Evolutionary conservation across 2,888 invertebrate species (phyloP), one percentile per base, ranked within the genome.

Genomic region (Spodoptera exigua): DNA sequence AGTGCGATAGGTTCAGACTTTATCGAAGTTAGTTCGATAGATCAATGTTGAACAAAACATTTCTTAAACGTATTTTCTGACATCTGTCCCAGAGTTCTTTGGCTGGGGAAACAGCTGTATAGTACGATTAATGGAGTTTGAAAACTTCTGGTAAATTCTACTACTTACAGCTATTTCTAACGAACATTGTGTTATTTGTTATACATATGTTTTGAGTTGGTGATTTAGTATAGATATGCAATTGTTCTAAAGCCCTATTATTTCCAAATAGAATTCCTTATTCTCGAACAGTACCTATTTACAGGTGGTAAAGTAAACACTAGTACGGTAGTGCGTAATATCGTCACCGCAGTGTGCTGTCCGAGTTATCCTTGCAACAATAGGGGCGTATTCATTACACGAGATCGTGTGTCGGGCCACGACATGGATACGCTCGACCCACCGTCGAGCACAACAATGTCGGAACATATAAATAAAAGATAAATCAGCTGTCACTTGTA

Each of bases 361-460:
- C 65, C 48, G 66, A 68, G 51, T 57, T 82, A 83, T 84, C 84
- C 84, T 87, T 86, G 86, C 74, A 76, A 79, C 71, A 73, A 79
- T 86, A 87, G 86, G 84, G 85, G 84, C 85, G 83, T 87, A 87
- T 90, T 83, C 82, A 87, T 91, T 88, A 87, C 88, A 83, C 61
- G 70, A 73, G 82, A 88, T 90, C 85, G 74, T 73, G 74, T 89
- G 75, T 84, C 86, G 75, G 40, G 74, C 73, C 72, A 68, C 63
- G 78, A 74, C 74, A 81, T 65, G 54, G 76, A 78, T 76, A 80
- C 70, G 70, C 72, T 74, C 54, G 53, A 57, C 43, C 69, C 54
- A 54, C 69, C 37, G 57, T 44, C 57, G 61, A 54, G 49, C 65
- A 47, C 56, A 56, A 47, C 64, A 72, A 46, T 34, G 55, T 52